Conservation (phyloP, 2,797 vertebrate species). For the Pseudochaenichthys georgianus region DNA sequence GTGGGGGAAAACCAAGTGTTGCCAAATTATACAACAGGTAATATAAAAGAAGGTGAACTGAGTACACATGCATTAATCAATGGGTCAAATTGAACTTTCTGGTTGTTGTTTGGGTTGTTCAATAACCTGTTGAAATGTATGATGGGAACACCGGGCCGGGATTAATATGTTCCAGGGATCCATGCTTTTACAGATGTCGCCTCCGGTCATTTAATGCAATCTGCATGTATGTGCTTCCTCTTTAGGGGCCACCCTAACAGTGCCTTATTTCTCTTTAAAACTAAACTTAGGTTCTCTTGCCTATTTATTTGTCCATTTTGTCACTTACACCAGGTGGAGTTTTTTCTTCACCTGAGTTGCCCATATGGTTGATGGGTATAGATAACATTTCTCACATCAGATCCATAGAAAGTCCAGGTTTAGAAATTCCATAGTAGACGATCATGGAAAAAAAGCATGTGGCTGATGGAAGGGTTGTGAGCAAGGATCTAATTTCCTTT, state of each 20-base stretch:
- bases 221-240: slow-evolving; percentile 75
- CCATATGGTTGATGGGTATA: slow-evolving; percentile 49
- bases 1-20: not conserved
- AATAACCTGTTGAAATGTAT: slow-evolving; percentile 41
- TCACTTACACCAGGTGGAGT: slow-evolving; percentile 28
- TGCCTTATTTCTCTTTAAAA: slow-evolving; percentile 39
- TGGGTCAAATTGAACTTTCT: slow-evolving; percentile 22
- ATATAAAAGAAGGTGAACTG: not conserved
- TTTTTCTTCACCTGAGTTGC: slow-evolving; percentile 38
- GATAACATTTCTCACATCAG: slow-evolving; percentile 67
- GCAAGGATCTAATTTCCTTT: slow-evolving; percentile 82
- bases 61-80: not conserved
- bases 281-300: slow-evolving; percentile 18
- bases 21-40: not conserved
- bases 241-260: slow-evolving; percentile 70
- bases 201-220: slow-evolving; percentile 79
- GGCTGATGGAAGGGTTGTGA: slow-evolving; percentile 67
- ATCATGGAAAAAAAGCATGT: slow-evolving; percentile 72
- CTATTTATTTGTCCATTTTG: slow-evolving; percentile 23
- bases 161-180: slow-evolving; percentile 75
- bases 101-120: slow-evolving; percentile 53
- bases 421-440: slow-evolving; percentile 68
- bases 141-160: slow-evolving; percentile 39
- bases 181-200: slow-evolving; percentile 78
- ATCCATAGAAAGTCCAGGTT: slow-evolving; percentile 55